A percentile compares a stretch with the other conserved stretches of the same genome.
Conservation (phyloP, 2,797 vertebrate species). For the Tragopan temminckii region DNA sequence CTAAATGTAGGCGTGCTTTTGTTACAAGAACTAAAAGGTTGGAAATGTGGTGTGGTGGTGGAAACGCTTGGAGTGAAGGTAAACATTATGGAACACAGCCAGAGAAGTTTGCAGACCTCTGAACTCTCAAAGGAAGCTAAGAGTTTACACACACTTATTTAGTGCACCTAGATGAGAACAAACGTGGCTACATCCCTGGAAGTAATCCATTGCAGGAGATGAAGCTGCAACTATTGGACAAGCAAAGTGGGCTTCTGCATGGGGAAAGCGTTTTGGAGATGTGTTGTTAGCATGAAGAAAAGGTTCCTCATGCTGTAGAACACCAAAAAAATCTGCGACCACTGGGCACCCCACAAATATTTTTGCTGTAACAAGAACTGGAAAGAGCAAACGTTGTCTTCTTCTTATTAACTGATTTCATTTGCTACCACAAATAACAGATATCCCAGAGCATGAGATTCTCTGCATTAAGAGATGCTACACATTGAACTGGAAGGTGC, state of each 20-base stretch:
- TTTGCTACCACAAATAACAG: not conserved
- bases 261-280: not conserved
- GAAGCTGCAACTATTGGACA: not conserved
- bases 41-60: not conserved
- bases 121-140: not conserved
- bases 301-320: not conserved
- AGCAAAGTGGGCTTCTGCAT: not conserved
- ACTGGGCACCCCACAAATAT: not conserved
- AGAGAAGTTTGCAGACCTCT: not conserved
- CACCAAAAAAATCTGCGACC: not conserved
- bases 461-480: constrained; percentile 1
- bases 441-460: not conserved
- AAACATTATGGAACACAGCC: not conserved
- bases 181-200: not conserved
- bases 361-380: not conserved
- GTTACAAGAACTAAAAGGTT: not conserved
- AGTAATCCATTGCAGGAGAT: not conserved
- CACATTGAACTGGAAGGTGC: not conserved
- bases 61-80: not conserved
- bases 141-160: not conserved
- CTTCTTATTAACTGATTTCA: not conserved
- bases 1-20: not conserved
- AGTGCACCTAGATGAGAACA: not conserved
- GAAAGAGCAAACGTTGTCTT: not conserved
- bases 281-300: not conserved